Base-by-base conservation (phyloP, 2,113 vertebrate species). In the Pedionomus torquatus region DNA sequence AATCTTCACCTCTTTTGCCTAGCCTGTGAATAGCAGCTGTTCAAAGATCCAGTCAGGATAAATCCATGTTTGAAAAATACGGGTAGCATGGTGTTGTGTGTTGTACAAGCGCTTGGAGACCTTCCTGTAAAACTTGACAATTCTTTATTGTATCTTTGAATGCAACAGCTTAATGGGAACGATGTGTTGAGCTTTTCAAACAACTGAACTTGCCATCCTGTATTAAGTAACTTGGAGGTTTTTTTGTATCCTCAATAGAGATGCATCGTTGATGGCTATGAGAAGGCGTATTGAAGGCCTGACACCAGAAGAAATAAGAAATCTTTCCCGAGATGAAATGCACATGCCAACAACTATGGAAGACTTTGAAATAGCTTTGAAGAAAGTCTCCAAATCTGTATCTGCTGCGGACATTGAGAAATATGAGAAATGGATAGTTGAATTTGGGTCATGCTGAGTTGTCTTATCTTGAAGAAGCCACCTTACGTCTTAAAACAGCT, bases 331-430 rank as follows among this genome's bases (percentile, higher is more conserved):
- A 95, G 99, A 99, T 43, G 99, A 99, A 97, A 99, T 99, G 99
- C 99, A 99, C 97, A 99, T 99, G 99, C 99, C 99, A 49, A 99
- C 99, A 60, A 99, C 99, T 75, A 99, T 99, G 99, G 99, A 99
- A 89, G 99, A 99, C 97, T 99, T 99, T 93, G 99, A 99, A 98
- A 98, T 99, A 9, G 98, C 99, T 68, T 98, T 99, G 94, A 99
- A 97, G 96, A 99, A 99, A 95, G 99, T 99, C 81, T 99, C 99
- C 70, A 99, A 99, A 83, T 99, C 99, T 6, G 99, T 99, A 63
- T 99, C 99, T 58, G 99, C 99, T 43, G 87, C 98, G 3, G 99
- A 99, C 98, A 98, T 99, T 96, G 99, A 99, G 97, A 99, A 99
- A 98, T 99, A 99, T 0, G 99, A 99, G 76, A 99, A 99, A 96